phyloP scores from a whole-genome alignment of 2,888 invertebrate genomes.

The Bugula neritina region DNA sequence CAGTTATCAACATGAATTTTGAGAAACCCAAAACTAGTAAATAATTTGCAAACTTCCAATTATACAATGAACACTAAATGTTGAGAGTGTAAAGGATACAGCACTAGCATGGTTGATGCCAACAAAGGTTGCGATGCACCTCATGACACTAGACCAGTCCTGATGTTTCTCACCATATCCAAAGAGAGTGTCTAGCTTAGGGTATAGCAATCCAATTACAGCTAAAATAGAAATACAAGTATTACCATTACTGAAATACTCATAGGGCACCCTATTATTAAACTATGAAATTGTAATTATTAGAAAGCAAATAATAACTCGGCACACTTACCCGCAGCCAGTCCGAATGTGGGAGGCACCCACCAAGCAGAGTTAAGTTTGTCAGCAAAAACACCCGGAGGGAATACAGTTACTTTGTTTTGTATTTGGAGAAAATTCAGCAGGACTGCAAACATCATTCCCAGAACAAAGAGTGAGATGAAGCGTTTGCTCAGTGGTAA shows the following conservation, averaged over 20 bases:
- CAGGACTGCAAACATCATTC: slow-evolving; percentile 52
- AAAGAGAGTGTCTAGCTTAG: slow-evolving; percentile 49
- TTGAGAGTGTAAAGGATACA: slow-evolving; percentile 50
- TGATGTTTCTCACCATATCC: slow-evolving; percentile 43
- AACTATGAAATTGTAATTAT: too few species aligned
- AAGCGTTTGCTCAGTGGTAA: slow-evolving; percentile 32
- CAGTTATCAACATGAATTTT: too few species aligned
- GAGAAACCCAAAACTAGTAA: too few species aligned
- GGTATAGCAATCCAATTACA: slow-evolving; percentile 53
- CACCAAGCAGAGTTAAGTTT: slow-evolving; percentile 53
- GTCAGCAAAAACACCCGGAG: slow-evolving; percentile 41
- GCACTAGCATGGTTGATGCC: slow-evolving; percentile 56
- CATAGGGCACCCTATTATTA: too few species aligned
- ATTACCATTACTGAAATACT: too few species aligned
- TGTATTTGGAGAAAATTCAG: slow-evolving; percentile 52
- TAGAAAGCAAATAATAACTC: too few species aligned
- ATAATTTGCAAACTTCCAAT: too few species aligned
- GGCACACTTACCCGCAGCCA: slow-evolving; percentile 48
- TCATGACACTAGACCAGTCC: slow-evolving; percentile 56
- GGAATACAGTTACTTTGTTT: slow-evolving; percentile 41
- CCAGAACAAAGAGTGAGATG: slow-evolving; percentile 47
- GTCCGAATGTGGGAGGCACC: slow-evolving; percentile 53
- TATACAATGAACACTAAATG: too few species aligned
- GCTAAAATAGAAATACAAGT: slow-evolving; percentile 40
- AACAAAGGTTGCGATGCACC: slow-evolving; percentile 55